phyloP scores from a whole-genome alignment of 2,113 vertebrate genomes.

The Phyllostomus discolor region DNA sequence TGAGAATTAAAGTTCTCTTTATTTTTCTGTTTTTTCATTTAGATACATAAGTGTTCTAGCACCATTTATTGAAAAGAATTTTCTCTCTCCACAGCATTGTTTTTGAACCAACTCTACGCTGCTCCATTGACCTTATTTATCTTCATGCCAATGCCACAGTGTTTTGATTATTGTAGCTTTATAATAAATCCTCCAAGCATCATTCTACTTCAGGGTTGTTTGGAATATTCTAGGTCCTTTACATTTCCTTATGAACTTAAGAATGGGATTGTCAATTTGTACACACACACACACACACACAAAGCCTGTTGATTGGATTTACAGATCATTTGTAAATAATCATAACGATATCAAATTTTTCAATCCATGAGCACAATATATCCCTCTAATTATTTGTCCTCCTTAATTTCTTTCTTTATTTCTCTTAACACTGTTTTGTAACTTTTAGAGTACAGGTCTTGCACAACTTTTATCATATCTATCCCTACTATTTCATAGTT shows the following conservation, averaged over 20 bases:
- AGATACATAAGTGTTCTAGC: neutral
- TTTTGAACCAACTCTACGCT: neutral
- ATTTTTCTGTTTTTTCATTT: neutral
- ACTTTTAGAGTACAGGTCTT: neutral
- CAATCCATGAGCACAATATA: neutral
- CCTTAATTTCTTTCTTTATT: slow-evolving; percentile 19
- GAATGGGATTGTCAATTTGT: neutral
- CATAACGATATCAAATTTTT: neutral
- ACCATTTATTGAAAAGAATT: neutral
- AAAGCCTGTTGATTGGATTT: neutral
- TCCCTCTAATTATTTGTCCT: neutral
- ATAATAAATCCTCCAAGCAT: neutral
- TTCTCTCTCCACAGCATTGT: neutral
- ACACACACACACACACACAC: neutral
- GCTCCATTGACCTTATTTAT: neutral
- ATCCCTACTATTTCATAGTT: neutral
- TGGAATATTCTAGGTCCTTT: neutral
- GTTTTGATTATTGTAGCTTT: neutral
- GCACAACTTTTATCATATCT: neutral
- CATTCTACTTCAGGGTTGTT: neutral
- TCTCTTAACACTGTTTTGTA: neutral
- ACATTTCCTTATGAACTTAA: neutral
- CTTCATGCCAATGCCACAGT: neutral
- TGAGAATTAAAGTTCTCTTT: neutral
- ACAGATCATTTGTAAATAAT: neutral